Conservation (phyloP, 2,113 vertebrate species). For the Phocoena sinus region DNA sequence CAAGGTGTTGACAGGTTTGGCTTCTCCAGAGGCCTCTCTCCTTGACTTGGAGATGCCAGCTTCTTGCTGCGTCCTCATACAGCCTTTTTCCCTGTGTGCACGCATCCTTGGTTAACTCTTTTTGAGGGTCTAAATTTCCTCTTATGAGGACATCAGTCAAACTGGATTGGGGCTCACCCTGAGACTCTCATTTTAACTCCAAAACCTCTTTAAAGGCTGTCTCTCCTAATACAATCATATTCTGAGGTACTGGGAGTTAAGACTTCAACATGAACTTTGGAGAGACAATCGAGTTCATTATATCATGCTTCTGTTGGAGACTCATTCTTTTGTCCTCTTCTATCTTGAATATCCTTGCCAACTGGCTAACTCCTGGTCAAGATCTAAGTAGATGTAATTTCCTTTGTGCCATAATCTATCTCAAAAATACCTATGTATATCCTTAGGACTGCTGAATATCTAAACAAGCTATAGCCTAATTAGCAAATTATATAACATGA, state of each 20-base stretch:
- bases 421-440: not conserved
- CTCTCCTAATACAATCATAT: not conserved
- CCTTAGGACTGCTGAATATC: not conserved
- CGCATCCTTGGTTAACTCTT: not conserved
- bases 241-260: not conserved
- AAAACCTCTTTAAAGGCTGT: not conserved
- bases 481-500: not conserved
- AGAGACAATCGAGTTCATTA: not conserved
- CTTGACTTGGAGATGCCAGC: not conserved
- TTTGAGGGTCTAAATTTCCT: not conserved
- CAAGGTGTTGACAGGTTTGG: not conserved
- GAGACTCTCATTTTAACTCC: not conserved
- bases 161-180: not conserved
- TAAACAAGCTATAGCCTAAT: not conserved
- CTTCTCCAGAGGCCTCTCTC: not conserved
- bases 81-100: not conserved
- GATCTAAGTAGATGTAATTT: not conserved
- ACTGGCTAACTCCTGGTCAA: not conserved
- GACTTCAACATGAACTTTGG: not conserved
- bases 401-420: not conserved
- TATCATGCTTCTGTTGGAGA: not conserved
- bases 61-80: not conserved
- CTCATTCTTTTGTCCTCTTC: not conserved
- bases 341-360: not conserved
- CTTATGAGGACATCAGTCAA: not conserved